A percentile compares a stretch with the other conserved stretches of the same genome.
Evolutionary conservation across 2,888 invertebrate species (phyloP).

Genomic region (Nemotelus nigrinus): DNA sequence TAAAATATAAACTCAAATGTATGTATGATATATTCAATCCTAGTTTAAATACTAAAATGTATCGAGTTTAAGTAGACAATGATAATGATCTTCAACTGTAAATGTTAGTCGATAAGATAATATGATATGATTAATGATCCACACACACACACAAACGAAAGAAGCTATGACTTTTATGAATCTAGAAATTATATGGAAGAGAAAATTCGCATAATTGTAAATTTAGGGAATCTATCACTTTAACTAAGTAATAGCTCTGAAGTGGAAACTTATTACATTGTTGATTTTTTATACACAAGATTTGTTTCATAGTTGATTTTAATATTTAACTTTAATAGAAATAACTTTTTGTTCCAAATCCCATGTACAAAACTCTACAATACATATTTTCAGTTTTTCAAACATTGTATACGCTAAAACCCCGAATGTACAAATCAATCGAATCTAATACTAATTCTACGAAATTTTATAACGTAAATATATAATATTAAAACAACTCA

Average conservation of each 20-base stretch:
- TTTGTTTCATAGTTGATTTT: no score
- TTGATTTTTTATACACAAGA: no score
- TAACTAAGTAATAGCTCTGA: no score
- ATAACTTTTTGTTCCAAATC: no score
- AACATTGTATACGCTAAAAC: constrained; percentile 49
- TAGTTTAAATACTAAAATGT: background rate
- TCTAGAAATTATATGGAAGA: no score
- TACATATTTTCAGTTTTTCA: background rate
- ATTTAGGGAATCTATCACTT: no score
- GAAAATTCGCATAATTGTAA: no score
- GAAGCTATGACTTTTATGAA: no score
- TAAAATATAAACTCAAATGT: background rate
- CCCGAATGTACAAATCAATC: constrained; percentile 50
- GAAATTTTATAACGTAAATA: constrained; percentile 2
- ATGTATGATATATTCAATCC: background rate
- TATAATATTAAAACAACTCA: background rate
- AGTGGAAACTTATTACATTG: no score
- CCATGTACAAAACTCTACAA: no score
- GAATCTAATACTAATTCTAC: constrained; percentile 27
- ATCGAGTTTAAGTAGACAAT: constrained; percentile 6
- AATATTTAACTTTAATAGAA: no score
- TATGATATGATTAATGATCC: background rate
- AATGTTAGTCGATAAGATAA: background rate
- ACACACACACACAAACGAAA: no score
- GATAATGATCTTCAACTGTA: constrained; percentile 13